Evolutionary conservation across 92 coral and sea anemone species (phyloP).

Genomic region (Zoanthus gigantus): DNA sequence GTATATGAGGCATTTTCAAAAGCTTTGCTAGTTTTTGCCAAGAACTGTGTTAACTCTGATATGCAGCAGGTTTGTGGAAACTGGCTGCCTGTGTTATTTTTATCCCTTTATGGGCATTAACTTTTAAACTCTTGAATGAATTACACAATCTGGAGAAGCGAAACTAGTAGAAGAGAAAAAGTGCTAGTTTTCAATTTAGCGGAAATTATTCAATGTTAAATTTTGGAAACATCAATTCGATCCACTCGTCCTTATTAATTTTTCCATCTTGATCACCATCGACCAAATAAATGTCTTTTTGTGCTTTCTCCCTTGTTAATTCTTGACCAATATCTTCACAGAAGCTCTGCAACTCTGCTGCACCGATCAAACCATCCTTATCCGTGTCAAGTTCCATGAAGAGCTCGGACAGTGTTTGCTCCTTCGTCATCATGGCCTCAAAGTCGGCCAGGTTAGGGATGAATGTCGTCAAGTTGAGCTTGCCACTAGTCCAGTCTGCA

Average conservation of each 20-base stretch:
- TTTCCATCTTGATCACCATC: conserved; percentile 94
- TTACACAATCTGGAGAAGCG: not conserved
- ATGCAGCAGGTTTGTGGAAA: too few relatives aligned
- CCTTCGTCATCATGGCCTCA: conserved; percentile 97
- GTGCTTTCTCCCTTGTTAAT: conserved; percentile 86
- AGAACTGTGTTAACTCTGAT: too few relatives aligned
- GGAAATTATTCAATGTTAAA: conserved; percentile 85
- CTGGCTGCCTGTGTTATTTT: too few relatives aligned
- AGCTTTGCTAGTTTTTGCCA: too few relatives aligned
- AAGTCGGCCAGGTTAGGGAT: conserved; percentile 98
- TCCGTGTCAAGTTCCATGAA: conserved; percentile 94
- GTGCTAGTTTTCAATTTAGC: not conserved
- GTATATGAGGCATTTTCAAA: too few relatives aligned
- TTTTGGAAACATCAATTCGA: conserved; percentile 98
- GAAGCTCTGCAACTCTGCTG: conserved; percentile 87
- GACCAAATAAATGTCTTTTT: conserved; percentile 84
- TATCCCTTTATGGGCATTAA: too few relatives aligned
- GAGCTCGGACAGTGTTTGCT: conserved; percentile 95
- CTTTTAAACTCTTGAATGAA: not conserved
- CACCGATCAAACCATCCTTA: conserved; percentile 93
- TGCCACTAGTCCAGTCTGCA: conserved; percentile 69
- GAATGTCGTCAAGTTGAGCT: conserved; percentile 90
- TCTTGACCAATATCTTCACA: conserved; percentile 98
- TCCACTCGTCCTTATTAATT: conserved; percentile 96
- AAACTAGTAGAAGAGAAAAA: not conserved